Evolutionary conservation across 1,140 invertebrate species (phyloP), one percentile per base, ranked within the genome.

Genomic region (Bombus pyrosoma): DNA sequence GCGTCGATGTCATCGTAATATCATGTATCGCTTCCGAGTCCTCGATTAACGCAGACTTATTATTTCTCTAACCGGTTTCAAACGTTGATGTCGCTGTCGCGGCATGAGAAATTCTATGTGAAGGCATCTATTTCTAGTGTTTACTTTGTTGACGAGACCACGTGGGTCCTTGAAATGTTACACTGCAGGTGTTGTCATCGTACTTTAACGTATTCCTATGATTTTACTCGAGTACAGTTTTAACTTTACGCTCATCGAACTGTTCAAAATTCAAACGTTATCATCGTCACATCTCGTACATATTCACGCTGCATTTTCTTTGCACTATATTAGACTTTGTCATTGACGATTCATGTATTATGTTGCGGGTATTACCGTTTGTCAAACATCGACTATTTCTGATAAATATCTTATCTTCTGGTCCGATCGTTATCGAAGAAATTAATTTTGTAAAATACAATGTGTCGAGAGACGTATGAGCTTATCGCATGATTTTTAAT

Each of bases 161-260:
- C 71, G 81, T 87, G 85, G 73, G 78, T 78, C 85, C 85, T 87
- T 87, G 87, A 87, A 79, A 87, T 53, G 75, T 83, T 83, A 41
- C 25, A 43, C 32, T 66, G 72, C 57, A 81, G 25, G 53, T 74
- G 53, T 77, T 73, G 43, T 82, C 64, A 74, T 64, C 64, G 28
- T n/a, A 9, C 13, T 15, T 69, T n/a, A 77, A 32, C 34, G 64
- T 77, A 41, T 77, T 57, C 5, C n/a, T 9, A 8, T 69, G 13
- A 37, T 53, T 47, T 18, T 80, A 47, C 41, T 15, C n/a, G 3
- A 32, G 22, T n/a, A 39, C 6, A 37, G 32, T 4, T 59, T 13
- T 28, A 57, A 64, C 47, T 64, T 10, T 22, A 13, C 28, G 25
- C 13, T 43, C 37, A 22, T 28, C 22, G n/a, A 34, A 2, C 39